These are phyloP conservation scores for Betta splendens DNA, from an alignment of 2,797 vertebrate species.

Conservation along the genomic window DNA sequence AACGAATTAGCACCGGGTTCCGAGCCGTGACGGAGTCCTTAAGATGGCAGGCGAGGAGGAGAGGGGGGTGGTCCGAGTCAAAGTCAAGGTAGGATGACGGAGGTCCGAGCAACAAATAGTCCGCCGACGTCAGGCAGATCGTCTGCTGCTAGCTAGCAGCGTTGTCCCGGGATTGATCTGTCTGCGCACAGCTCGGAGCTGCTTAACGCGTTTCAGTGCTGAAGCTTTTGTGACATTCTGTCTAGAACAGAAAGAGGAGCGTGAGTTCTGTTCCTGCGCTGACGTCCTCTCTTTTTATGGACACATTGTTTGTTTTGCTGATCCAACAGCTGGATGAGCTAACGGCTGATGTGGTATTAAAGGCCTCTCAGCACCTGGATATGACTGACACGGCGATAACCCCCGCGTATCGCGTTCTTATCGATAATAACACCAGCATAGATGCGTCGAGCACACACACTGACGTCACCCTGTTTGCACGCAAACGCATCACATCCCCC, in stretches of 20 bases:
- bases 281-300: background rate
- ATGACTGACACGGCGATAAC: background rate
- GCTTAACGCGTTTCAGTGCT: background rate
- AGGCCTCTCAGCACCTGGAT: rapidly evolving
- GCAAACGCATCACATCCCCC: too few relatives aligned
- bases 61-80: slow-evolving; percentile 84
- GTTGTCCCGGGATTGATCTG: background rate
- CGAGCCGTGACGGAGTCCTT: slow-evolving; percentile 38
- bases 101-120: background rate
- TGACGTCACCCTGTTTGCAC: background rate
- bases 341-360: background rate
- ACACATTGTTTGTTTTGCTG: slow-evolving; percentile 6
- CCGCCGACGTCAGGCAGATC: slow-evolving; percentile 11
- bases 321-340: background rate
- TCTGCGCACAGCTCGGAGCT: background rate
- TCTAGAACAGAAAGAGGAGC: too few relatives aligned
- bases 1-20: slow-evolving; percentile 28
- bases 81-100: slow-evolving; percentile 79
- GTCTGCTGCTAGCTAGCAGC: slow-evolving; percentile 5
- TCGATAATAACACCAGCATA: too few relatives aligned
- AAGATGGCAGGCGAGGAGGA: slow-evolving; percentile 84
- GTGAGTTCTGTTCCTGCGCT: too few relatives aligned
- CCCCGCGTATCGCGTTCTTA: rapidly evolving
- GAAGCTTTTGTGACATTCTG: background rate
- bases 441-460: background rate